Base-by-base conservation (phyloP, 2,888 invertebrate genomes). In the Ochropacha duplaris region DNA sequence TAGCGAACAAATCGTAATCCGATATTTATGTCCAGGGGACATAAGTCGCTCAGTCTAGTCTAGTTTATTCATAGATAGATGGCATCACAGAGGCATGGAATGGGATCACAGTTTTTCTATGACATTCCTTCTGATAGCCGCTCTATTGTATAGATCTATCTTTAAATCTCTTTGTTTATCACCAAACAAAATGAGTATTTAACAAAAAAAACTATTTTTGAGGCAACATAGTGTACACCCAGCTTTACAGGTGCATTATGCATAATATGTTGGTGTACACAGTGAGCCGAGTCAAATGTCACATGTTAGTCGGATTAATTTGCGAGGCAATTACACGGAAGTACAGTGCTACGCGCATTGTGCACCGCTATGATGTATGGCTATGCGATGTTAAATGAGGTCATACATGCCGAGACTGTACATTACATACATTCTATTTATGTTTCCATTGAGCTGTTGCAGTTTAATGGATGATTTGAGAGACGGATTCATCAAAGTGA, bases 271-370 rank as follows among this genome's bases (percentile, higher is more conserved):
- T 22, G 69, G 68, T 62, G 65, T 62, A 62, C 52, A 69, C 64
- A 66, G 67, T 62, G 65, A 65, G 49, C 61, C 72, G 74, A 81
- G 84, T 87, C 86, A 86, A 82, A 87, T 84, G 88, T 86, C 85
- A 85, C 83, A 83, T 81, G 83, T 81, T 79, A 76, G 69, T 66
- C 65, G 78, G 85, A 88, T 87, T 88, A 88, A 88, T 87, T 86
- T 83, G 86, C 82, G 76, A 74, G 72, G 79, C 86, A 86, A 88
- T 88, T 86, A 86, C 83, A 80, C 70, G 69, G 68, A 66, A 65
- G 65, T 66, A 56, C 61, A 57, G 57, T 54, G 58, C 61, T 57
- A 62, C 56, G 70, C 66, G 68, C 70, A 75, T 76, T 78, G 73
- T 79, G 65, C 64, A 19, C 44, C 16, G 16, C 36, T 55, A 60